Evolutionary conservation across 2,888 invertebrate species (phyloP).

Genomic region (Lypha dubia): DNA sequence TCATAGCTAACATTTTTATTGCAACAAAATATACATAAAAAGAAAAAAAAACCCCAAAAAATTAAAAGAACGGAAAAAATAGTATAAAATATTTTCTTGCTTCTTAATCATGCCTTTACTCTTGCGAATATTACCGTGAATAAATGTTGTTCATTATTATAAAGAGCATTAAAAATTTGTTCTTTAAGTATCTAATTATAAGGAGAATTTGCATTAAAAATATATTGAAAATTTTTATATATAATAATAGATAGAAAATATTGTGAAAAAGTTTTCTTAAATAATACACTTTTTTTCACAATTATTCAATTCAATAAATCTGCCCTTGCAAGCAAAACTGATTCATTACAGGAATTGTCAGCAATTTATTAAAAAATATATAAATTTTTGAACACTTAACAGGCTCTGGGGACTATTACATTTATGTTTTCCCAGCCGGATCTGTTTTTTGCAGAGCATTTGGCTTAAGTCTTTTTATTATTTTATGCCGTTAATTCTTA

Average conservation of each 20-base stretch:
- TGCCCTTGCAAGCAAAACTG: too few species aligned
- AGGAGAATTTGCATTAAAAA: conserved; percentile 42
- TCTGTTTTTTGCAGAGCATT: too few species aligned
- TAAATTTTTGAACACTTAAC: too few species aligned
- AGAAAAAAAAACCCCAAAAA: not conserved
- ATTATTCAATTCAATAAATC: too few species aligned
- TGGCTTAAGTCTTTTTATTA: too few species aligned
- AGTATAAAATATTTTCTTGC: conserved; percentile 13
- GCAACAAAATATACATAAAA: conserved; percentile 11
- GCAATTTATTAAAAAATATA: too few species aligned
- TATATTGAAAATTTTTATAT: not conserved
- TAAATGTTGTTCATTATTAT: conserved; percentile 50
- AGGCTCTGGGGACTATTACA: too few species aligned
- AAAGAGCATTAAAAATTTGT: conserved; percentile 15
- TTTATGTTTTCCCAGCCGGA: too few species aligned
- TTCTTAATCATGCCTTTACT: conserved; percentile 7
- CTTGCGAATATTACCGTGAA: conserved; percentile 21
- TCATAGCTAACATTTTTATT: conserved; percentile 62
- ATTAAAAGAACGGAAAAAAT: not conserved
- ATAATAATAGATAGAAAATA: not conserved
- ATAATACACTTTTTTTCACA: too few species aligned
- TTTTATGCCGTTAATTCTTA: too few species aligned
- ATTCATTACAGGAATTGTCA: too few species aligned
- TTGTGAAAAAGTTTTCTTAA: not conserved
- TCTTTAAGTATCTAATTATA: conserved; percentile 59